Evolutionary conservation across 92 coral and sea anemone species (phyloP).

Genomic region (Porites cylindrica): DNA sequence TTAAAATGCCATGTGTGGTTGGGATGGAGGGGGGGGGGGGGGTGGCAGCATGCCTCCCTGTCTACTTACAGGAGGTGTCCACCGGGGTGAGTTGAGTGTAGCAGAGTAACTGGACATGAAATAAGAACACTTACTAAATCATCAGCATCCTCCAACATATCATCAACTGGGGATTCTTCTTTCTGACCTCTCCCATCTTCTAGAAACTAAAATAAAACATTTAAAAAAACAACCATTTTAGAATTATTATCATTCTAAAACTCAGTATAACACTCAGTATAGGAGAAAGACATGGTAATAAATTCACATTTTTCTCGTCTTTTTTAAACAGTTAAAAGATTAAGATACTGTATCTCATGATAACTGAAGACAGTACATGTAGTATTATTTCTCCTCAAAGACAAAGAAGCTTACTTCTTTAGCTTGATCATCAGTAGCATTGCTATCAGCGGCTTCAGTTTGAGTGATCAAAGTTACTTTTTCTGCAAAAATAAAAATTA

Average conservation of each 20-base stretch:
- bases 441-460: conserved; percentile 79
- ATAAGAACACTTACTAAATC: conserved; percentile 75
- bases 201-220: conserved; percentile 66
- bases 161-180: conserved; percentile 72
- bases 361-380: no score
- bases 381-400: no score
- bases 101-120: neutral
- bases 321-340: no score
- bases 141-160: conserved; percentile 91
- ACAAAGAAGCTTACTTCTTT: conserved; percentile 43
- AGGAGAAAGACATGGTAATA: no score
- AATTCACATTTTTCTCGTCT: no score
- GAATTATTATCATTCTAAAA: no score
- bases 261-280: no score
- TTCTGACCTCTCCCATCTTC: conserved; percentile 66
- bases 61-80: no score
- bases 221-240: neutral
- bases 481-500: conserved; percentile 54
- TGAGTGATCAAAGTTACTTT: conserved; percentile 76
- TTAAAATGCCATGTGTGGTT: no score
- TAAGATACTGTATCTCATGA: no score
- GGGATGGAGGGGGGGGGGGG: no score
- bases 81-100: neutral
- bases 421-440: conserved; percentile 70
- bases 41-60: no score